Base-by-base conservation (phyloP, 1,140 invertebrate species). In the Pogonus chalceus region DNA sequence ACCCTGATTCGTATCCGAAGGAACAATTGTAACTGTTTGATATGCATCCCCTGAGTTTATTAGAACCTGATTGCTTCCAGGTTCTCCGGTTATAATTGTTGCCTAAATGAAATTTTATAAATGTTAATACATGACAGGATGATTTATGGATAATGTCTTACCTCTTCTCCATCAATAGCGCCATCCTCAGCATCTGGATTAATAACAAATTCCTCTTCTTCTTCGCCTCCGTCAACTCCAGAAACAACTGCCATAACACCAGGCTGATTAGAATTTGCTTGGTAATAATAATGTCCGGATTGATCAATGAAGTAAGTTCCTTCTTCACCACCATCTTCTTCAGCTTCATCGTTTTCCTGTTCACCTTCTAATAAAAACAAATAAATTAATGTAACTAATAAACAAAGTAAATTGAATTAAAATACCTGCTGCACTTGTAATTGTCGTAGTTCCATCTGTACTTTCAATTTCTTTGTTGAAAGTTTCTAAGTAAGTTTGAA, bases 11-110 rank as follows among this genome's bases (percentile, higher is more conserved):
- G 79, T 80, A 53, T 92, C 86, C 0, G 88, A 87, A 1, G 90
- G 90, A 16, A 93, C 83, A 57, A 94, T 82, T 0, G 89, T 90
- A 0, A 94, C 86, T 1, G 89, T 88, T 69, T 92, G 88, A 71
- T 85, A 91, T 2, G 76, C 74, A 56, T 84, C 82, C 12, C 73
- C 75, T 49, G 78, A 75, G 63, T 80, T 80, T 1, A 80, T 71
- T 7, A 77, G 65, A 48, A 76, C 69, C 57, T 75, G 70, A 71
- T 76, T 76, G 7, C 65, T 65, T 10, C 66, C 67, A 50, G 64
- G 60, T 49, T 71, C 66, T 21, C 60, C 66, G 64, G 73, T 37
- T 16, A 60, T 35, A 43, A 35, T 53, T 10, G 22, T 53, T 49
- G 47, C 14, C 47, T 49, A 23, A 18, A 53, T 39, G 9, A 35